phyloP scores from a whole-genome alignment of 2,888 invertebrate genomes.

The Aporophyla lueneburgensis region DNA sequence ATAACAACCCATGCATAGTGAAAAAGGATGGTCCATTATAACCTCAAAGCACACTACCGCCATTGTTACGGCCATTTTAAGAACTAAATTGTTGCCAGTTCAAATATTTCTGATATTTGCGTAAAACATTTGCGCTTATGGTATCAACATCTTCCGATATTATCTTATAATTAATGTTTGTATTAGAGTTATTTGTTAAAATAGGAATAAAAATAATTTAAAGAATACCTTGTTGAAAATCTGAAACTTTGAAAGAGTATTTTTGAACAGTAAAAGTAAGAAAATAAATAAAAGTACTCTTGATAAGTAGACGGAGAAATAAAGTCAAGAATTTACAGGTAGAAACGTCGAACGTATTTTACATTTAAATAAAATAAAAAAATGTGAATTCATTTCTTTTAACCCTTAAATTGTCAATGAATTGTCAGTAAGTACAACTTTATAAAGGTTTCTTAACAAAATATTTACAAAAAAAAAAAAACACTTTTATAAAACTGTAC shows the following conservation, averaged over 20 bases:
- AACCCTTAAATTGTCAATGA: slow-evolving; percentile 22
- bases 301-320: slow-evolving; percentile 73
- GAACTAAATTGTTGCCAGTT: slow-evolving; percentile 40
- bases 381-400: slow-evolving; percentile 81
- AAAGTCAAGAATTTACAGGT: slow-evolving; percentile 77
- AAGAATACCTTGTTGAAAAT: slow-evolving; percentile 85
- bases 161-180: slow-evolving; percentile 79
- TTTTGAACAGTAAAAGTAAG: slow-evolving; percentile 72
- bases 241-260: slow-evolving; percentile 86
- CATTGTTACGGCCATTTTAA: slow-evolving; percentile 6
- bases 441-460: slow-evolving; percentile 26
- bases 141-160: slow-evolving; percentile 81
- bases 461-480: slow-evolving; percentile 41
- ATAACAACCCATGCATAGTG: slow-evolving; percentile 28
- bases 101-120: slow-evolving; percentile 73
- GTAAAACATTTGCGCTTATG: slow-evolving; percentile 69
- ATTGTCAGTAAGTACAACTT: slow-evolving; percentile 23
- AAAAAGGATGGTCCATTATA: not conserved
- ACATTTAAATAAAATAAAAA: slow-evolving; percentile 75
- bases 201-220: slow-evolving; percentile 77
- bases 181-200: slow-evolving; percentile 88
- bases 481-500: slow-evolving; percentile 43
- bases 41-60: slow-evolving; percentile 44
- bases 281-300: slow-evolving; percentile 52
- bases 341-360: slow-evolving; percentile 74